Evolutionary conservation across 2,113 vertebrate genomes (phyloP), one percentile per base, ranked within the genome.

Genomic region (Phaetusa simplex): DNA sequence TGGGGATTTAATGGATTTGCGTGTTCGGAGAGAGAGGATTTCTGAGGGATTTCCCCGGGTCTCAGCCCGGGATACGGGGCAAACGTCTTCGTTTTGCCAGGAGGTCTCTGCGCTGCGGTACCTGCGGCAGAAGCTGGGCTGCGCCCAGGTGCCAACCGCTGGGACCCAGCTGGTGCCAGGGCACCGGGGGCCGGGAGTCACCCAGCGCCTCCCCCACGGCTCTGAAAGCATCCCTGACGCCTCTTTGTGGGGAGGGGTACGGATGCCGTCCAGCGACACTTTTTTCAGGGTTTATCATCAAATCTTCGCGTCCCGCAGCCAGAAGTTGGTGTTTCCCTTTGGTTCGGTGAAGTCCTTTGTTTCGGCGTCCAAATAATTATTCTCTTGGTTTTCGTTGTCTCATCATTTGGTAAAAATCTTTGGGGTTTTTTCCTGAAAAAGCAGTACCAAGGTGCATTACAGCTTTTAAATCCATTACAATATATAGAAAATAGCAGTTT

Each of bases 1-100:
- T 93, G 97, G 73, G 96, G 98, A 96, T 97, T 96, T 97, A 93
- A 93, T 90, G 97, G 98, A 95, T 96, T 97, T 95, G 97, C 93
- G 78, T 94, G 95, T 61, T 87, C 96, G 73, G 89, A 95, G 95
- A 88, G 98, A 85, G 91, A 88, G 97, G 96, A 95, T 97, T 98
- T 97, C 55, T 79, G 82, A 55, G 95, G 95, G 82, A 86, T 94
- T 97, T 83, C 97, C 93, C 52, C 72, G 94, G 82, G 87, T 96
- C 93, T 96, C 93, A 77, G 93, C 95, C 82, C 67, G 94, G 95
- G 94, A 84, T 72, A 76, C 53, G 86, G 90, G 90, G 78, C 93
- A 19, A 87, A 97, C 94, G 24, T 85, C 97, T 96, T 94, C 94
- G 59, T 96, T 97, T 97, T 82, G 94, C 26, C 59, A n/a, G 45